Evolutionary conservation across 2,888 invertebrate genomes (phyloP).

Genomic region (Omphaloscelis lunosa): DNA sequence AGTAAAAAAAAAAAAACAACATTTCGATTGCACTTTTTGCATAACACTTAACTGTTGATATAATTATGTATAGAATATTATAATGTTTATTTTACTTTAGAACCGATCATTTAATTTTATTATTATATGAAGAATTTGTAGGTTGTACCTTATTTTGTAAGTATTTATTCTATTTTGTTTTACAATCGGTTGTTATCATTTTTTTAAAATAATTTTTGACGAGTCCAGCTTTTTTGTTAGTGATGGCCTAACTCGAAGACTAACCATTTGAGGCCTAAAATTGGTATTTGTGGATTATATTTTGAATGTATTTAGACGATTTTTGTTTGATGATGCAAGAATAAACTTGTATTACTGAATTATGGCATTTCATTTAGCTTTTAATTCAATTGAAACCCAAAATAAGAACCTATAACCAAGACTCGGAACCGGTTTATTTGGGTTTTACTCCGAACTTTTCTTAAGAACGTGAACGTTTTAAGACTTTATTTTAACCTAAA

Average conservation of each 20-base stretch:
- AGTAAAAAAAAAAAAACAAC: conserved; percentile 69
- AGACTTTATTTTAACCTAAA: too few species aligned
- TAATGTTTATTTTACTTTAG: conserved; percentile 83
- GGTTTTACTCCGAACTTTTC: too few species aligned
- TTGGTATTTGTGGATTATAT: conserved; percentile 63
- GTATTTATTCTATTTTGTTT: conserved; percentile 75
- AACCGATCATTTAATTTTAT: conserved; percentile 69
- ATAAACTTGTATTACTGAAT: conserved; percentile 86
- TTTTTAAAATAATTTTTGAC: conserved; percentile 62
- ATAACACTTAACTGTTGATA: conserved; percentile 88
- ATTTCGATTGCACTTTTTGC: conserved; percentile 87
- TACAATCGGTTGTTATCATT: conserved; percentile 73
- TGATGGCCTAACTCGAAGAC: conserved; percentile 69
- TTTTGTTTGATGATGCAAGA: conserved; percentile 85
- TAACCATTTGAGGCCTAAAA: conserved; percentile 75
- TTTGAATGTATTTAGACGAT: conserved; percentile 66
- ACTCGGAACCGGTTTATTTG: too few species aligned
- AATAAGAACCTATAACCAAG: neutral
- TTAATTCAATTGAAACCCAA: neutral
- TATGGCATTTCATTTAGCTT: conserved; percentile 29
- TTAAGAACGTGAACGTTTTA: too few species aligned
- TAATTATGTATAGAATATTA: conserved; percentile 83
- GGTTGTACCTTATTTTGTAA: conserved; percentile 73
- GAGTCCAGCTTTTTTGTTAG: conserved; percentile 61
- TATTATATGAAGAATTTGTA: conserved; percentile 60